Conservation (phyloP, 2,888 invertebrate species). For the Drosophila lacicola region DNA sequence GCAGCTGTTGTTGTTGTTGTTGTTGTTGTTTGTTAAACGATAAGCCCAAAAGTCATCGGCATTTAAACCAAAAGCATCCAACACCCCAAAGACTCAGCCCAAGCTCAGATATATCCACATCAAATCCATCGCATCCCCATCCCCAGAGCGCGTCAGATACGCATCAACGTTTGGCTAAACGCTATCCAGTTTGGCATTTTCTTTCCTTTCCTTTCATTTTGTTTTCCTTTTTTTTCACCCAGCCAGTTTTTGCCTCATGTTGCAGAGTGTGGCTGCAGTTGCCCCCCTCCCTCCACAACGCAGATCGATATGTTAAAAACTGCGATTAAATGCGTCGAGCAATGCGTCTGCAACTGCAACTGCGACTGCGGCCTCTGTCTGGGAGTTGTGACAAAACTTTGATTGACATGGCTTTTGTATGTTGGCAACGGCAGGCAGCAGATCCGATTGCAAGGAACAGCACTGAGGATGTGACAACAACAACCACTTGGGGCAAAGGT, state of each 20-base stretch:
- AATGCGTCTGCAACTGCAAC: slow-evolving; percentile 39
- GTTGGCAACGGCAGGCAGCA: slow-evolving; percentile 47
- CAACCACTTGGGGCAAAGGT: slow-evolving; percentile 28
- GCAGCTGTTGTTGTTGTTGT: slow-evolving; percentile 40
- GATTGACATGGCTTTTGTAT: slow-evolving; percentile 76
- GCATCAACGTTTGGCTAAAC: slow-evolving; percentile 77
- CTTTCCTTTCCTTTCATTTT: slow-evolving; percentile 21
- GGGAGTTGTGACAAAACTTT: slow-evolving; percentile 69
- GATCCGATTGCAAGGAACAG: slow-evolving; percentile 47
- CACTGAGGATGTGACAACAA: slow-evolving; percentile 37
- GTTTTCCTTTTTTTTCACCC: slow-evolving; percentile 3
- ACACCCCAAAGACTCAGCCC: slow-evolving; percentile 69
- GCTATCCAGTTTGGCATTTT: slow-evolving; percentile 65
- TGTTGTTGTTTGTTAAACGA: slow-evolving; percentile 54
- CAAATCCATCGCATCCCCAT: slow-evolving; percentile 32
- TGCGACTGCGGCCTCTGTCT: slow-evolving; percentile 7
- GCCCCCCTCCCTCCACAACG: slow-evolving; percentile 2
- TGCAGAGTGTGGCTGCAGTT: slow-evolving; percentile 27
- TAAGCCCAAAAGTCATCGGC: slow-evolving; percentile 74
- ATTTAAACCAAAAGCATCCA: slow-evolving; percentile 73
- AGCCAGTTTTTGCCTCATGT: slow-evolving; percentile 28
- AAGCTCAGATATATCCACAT: slow-evolving; percentile 37
- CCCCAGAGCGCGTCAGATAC: slow-evolving; percentile 68
- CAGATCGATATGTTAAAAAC: slow-evolving; percentile 79
- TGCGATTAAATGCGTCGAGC: slow-evolving; percentile 73